These are phyloP conservation scores for Cotesia glomerata DNA, from an alignment of 1,140 invertebrate species.

Conservation along the genomic window DNA sequence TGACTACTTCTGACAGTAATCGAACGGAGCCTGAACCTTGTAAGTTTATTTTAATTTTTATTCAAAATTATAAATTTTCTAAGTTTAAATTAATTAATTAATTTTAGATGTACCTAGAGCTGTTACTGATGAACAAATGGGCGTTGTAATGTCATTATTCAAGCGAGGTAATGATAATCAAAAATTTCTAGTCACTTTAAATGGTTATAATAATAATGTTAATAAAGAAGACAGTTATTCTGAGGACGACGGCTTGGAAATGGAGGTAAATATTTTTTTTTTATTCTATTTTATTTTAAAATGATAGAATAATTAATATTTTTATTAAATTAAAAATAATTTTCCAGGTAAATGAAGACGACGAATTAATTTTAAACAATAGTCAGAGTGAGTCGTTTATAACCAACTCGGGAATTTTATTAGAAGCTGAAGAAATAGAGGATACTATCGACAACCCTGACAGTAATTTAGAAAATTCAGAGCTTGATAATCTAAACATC, in stretches of 20 bases:
- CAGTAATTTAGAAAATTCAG: no score
- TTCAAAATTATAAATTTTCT: neutral
- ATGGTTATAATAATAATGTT: constrained; percentile 57
- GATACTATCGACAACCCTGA: no score
- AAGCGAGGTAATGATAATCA: constrained; percentile 57
- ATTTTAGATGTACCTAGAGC: constrained; percentile 45
- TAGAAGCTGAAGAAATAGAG: no score
- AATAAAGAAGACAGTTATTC: constrained; percentile 45
- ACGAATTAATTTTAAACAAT: constrained; percentile 48
- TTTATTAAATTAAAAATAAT: constrained; percentile 21
- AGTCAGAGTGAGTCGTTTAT: constrained; percentile 41
- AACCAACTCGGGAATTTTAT: constrained; percentile 31
- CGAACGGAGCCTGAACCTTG: constrained; percentile 42
- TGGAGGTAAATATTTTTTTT: constrained; percentile 48
- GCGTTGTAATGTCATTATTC: constrained; percentile 59
- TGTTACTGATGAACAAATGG: constrained; percentile 56
- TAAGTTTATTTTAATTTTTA: constrained; percentile 42
- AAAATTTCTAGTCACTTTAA: constrained; percentile 60
- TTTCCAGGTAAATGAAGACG: constrained; percentile 53
- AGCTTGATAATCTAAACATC: no score
- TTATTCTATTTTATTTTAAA: neutral
- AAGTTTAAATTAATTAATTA: neutral
- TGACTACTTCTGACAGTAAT: constrained; percentile 43
- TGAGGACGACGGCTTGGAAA: constrained; percentile 55
- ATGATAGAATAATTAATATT: constrained; percentile 13